phyloP scores from a whole-genome alignment of 2,113 vertebrate species.

The Megaceryle torquata region DNA sequence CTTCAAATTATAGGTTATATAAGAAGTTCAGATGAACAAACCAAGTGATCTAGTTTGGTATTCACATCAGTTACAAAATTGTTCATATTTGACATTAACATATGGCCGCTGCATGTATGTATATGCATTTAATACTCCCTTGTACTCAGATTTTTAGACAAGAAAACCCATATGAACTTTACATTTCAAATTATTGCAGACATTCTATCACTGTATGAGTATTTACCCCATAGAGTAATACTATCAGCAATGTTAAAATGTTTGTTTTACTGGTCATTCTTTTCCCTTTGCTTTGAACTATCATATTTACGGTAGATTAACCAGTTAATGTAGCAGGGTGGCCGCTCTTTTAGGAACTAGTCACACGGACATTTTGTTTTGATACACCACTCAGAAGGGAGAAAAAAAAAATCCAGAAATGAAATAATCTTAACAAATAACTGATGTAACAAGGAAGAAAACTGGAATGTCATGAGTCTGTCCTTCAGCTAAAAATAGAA shows the following conservation, averaged over 20 bases:
- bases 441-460: neutral
- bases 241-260: neutral
- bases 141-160: neutral
- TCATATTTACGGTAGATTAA: neutral
- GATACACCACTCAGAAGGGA: neutral
- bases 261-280: neutral
- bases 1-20: neutral
- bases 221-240: neutral
- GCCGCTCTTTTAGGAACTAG: neutral
- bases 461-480: neutral
- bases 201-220: neutral
- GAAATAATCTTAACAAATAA: neutral
- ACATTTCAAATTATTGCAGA: neutral
- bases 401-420: neutral
- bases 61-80: neutral
- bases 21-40: neutral
- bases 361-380: neutral
- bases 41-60: neutral
- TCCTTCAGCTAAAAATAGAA: neutral
- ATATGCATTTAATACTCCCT: neutral
- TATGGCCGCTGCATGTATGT: no score
- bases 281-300: neutral
- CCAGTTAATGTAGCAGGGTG: neutral
- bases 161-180: neutral
- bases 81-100: neutral